phyloP scores from a whole-genome alignment of 2,113 vertebrate genomes.

The Anarhynchus alexandrinus region DNA sequence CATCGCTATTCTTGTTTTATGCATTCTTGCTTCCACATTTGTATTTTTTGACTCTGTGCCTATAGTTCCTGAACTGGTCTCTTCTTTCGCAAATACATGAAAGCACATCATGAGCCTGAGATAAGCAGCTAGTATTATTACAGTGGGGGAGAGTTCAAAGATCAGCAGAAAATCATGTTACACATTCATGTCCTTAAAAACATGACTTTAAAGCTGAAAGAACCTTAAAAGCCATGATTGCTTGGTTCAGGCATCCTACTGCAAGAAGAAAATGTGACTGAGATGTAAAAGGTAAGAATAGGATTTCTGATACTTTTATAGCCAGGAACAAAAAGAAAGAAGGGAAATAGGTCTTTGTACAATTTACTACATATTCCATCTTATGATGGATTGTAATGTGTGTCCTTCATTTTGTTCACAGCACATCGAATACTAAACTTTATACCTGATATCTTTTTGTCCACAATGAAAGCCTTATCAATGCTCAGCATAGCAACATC shows the following conservation, averaged over 20 bases:
- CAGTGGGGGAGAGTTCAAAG: constrained; percentile 9
- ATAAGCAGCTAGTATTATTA: constrained; percentile 9
- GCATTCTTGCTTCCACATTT: background rate
- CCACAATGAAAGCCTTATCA: constrained; percentile 41
- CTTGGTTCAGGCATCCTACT: background rate
- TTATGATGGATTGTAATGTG: constrained; percentile 12
- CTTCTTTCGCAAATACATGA: background rate
- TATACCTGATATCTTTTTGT: constrained; percentile 15
- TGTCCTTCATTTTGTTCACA: constrained; percentile 31
- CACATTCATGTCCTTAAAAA: constrained; percentile 3
- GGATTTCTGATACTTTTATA: background rate
- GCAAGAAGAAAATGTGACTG: background rate
- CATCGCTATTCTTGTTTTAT: background rate
- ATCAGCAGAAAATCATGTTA: constrained; percentile 11
- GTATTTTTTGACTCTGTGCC: background rate
- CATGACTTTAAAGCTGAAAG: background rate
- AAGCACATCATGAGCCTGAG: background rate
- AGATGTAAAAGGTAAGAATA: background rate
- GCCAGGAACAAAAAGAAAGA: background rate
- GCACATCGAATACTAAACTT: background rate
- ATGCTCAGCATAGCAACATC: constrained; percentile 15
- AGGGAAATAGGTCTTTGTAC: background rate
- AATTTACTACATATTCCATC: background rate
- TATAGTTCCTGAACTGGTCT: background rate
- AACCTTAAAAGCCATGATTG: background rate